phyloP scores from a whole-genome alignment of 1,140 invertebrate genomes.

The Platyscapa corneri region DNA sequence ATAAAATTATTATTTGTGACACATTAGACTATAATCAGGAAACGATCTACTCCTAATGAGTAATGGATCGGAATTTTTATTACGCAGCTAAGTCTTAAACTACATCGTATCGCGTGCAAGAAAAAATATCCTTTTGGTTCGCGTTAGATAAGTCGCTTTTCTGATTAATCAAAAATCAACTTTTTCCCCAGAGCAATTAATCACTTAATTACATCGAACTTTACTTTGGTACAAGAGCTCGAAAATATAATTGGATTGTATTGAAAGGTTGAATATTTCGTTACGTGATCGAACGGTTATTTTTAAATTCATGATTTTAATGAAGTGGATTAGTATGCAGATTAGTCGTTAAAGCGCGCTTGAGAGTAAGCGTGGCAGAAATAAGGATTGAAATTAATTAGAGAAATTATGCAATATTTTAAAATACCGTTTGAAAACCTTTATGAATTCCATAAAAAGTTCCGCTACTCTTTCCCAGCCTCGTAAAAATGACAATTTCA shows the following conservation, averaged over 20 bases:
- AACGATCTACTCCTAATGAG: slow-evolving; percentile 10
- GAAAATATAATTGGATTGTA: neutral
- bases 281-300: neutral
- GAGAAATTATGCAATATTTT: neutral
- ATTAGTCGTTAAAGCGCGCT: neutral
- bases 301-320: slow-evolving; percentile 15
- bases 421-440: neutral
- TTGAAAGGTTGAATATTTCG: neutral
- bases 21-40: slow-evolving; percentile 5
- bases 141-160: neutral
- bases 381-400: neutral
- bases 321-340: neutral
- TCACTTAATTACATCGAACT: neutral
- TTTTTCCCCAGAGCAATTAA: neutral
- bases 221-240: neutral
- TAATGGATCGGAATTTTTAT: neutral
- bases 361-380: neutral
- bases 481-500: neutral
- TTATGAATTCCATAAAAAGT: neutral
- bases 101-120: neutral
- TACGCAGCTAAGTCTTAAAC: neutral
- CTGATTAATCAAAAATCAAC: neutral
- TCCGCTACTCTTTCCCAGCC: neutral
- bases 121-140: neutral
- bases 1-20: neutral